Percentiles rank a stretch among this genome's conserved stretches.
Evolutionary conservation across 2,797 vertebrate genomes (phyloP).

Genomic region (Enteromius treurensis): DNA sequence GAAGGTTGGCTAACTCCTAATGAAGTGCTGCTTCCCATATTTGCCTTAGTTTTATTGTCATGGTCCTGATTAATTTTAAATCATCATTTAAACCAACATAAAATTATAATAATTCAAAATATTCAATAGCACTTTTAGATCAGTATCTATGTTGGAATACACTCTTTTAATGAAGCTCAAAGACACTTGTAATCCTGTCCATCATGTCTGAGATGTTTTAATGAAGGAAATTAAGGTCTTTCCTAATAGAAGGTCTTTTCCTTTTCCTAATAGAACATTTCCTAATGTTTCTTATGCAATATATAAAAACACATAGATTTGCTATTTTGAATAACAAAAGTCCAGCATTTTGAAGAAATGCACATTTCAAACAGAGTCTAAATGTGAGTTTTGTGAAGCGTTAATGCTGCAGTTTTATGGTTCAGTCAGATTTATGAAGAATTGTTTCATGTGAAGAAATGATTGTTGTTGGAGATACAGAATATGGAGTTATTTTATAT

Average conservation of each 20-base stretch:
- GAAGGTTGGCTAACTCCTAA: neutral
- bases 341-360: conserved; percentile 25
- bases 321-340: neutral
- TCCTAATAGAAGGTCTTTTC: neutral
- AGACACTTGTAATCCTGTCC: neutral
- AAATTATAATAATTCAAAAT: neutral
- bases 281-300: neutral
- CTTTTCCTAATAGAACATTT: no score
- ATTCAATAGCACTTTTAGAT: conserved; percentile 41
- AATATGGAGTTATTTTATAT: neutral
- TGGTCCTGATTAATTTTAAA: neutral
- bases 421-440: neutral
- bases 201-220: neutral
- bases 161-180: neutral
- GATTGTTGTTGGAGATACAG: neutral
- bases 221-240: conserved; percentile 33
- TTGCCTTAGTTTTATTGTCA: conserved; percentile 24
- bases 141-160: conserved; percentile 18
- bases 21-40: conserved; percentile 25
- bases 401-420: neutral
- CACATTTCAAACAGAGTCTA: conserved; percentile 24
- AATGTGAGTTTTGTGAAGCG: neutral
- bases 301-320: neutral
- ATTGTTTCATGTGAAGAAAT: neutral
- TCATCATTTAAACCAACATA: conserved; percentile 16